Evolutionary conservation across 2,888 invertebrate species (phyloP).

Genomic region (Chelonus formosanus): DNA sequence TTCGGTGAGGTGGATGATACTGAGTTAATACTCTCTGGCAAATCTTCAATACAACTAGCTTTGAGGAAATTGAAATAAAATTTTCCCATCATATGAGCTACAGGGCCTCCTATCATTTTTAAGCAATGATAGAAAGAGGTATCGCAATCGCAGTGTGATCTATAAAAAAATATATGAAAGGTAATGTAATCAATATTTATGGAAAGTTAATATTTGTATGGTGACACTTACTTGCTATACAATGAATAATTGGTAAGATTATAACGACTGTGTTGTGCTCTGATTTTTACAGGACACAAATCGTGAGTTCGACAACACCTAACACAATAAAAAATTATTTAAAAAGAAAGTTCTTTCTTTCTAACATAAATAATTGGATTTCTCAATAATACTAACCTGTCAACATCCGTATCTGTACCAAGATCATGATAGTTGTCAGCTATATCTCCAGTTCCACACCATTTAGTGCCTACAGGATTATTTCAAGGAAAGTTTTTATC

Average conservation of each 20-base stretch:
- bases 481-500: slow-evolving; percentile 9
- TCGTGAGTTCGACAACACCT: slow-evolving; percentile 90
- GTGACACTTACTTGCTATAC: slow-evolving; percentile 75
- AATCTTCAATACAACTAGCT: slow-evolving; percentile 76
- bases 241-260: slow-evolving; percentile 84
- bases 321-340: slow-evolving; percentile 28
- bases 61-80: slow-evolving; percentile 86
- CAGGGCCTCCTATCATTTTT: slow-evolving; percentile 76
- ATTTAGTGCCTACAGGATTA: slow-evolving; percentile 75
- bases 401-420: slow-evolving; percentile 71
- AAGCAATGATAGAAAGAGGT: slow-evolving; percentile 83
- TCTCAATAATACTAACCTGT: neutral
- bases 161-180: slow-evolving; percentile 50
- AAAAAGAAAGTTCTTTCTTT: too few species aligned
- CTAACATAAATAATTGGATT: neutral
- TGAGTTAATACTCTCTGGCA: slow-evolving; percentile 24
- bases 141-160: slow-evolving; percentile 89
- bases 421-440: slow-evolving; percentile 85
- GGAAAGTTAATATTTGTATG: neutral
- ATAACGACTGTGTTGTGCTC: slow-evolving; percentile 76
- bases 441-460: slow-evolving; percentile 92
- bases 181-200: neutral
- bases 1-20: slow-evolving; percentile 26
- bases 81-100: slow-evolving; percentile 80
- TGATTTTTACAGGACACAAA: slow-evolving; percentile 84